Evolutionary conservation across 2,113 vertebrate species (phyloP).

Genomic region (Zosterops lateralis): DNA sequence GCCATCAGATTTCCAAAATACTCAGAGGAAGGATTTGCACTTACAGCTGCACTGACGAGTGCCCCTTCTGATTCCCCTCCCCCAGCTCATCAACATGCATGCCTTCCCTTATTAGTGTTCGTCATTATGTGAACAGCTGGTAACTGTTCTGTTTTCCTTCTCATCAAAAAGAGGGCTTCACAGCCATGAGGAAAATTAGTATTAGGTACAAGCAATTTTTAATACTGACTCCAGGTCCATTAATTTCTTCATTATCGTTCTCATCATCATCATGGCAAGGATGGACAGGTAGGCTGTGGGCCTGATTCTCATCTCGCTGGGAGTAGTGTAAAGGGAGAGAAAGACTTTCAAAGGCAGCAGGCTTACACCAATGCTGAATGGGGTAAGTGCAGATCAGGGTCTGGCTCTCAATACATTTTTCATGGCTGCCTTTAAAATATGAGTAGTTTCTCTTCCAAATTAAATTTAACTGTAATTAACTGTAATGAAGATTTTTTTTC

Average conservation of each 20-base stretch:
- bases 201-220: conserved; percentile 41
- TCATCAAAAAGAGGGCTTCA: conserved; percentile 17
- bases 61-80: background rate
- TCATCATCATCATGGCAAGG: conserved; percentile 30
- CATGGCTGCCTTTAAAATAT: background rate
- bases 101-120: conserved; percentile 40
- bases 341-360: background rate
- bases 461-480: conserved; percentile 19
- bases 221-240: conserved; percentile 42
- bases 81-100: conserved; percentile 45
- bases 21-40: background rate
- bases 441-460: conserved; percentile 21
- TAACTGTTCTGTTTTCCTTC: conserved; percentile 49
- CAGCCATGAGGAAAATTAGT: conserved; percentile 26
- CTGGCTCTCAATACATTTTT: background rate
- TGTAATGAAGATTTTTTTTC: background rate
- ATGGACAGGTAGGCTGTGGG: background rate
- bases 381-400: background rate
- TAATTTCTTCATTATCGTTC: conserved; percentile 36
- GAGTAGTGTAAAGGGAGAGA: background rate
- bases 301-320: background rate
- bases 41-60: conserved; percentile 16
- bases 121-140: conserved; percentile 56
- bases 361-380: background rate
- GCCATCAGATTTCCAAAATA: background rate